Evolutionary conservation across 1,140 invertebrate species (phyloP).

Genomic region (Achatina immaculata): DNA sequence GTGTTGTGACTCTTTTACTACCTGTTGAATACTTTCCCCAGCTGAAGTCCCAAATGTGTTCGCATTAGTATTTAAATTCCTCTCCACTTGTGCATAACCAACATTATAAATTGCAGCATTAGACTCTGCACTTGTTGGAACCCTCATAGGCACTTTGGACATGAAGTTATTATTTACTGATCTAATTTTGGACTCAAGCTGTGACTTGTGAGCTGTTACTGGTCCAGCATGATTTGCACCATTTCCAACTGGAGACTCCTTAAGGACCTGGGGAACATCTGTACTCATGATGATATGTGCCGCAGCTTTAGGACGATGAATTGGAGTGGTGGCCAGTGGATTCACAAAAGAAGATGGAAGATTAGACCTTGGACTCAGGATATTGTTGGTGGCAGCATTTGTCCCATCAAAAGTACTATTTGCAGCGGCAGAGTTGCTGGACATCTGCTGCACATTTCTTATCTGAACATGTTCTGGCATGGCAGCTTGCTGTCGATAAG

Average conservation of each 20-base stretch:
- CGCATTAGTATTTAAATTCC: background rate
- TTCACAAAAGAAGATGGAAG: constrained; percentile 6
- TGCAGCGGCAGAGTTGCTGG: background rate
- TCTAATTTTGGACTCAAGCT: constrained; percentile 35
- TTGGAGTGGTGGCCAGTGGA: constrained; percentile 23
- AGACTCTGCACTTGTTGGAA: constrained; percentile 8
- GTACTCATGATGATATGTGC: constrained; percentile 61
- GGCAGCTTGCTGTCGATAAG: constrained; percentile 22
- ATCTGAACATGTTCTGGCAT: constrained; percentile 7
- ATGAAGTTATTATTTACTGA: constrained; percentile 61
- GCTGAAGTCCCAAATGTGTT: background rate
- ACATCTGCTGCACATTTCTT: constrained; percentile 19
- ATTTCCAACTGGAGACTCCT: background rate
- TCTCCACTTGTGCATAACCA: background rate
- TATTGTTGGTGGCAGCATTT: background rate
- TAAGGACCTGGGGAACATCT: constrained; percentile 3
- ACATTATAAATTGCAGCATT: constrained; percentile 44
- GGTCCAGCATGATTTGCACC: background rate
- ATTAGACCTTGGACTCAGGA: constrained; percentile 44
- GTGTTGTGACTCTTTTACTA: background rate
- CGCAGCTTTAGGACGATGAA: constrained; percentile 58
- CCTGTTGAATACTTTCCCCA: background rate
- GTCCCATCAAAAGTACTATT: background rate
- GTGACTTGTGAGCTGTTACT: constrained; percentile 38
- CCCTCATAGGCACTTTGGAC: constrained; percentile 52